These are phyloP conservation scores for Smithornis capensis DNA, from an alignment of 2,113 vertebrate species.

Conservation along the genomic window DNA sequence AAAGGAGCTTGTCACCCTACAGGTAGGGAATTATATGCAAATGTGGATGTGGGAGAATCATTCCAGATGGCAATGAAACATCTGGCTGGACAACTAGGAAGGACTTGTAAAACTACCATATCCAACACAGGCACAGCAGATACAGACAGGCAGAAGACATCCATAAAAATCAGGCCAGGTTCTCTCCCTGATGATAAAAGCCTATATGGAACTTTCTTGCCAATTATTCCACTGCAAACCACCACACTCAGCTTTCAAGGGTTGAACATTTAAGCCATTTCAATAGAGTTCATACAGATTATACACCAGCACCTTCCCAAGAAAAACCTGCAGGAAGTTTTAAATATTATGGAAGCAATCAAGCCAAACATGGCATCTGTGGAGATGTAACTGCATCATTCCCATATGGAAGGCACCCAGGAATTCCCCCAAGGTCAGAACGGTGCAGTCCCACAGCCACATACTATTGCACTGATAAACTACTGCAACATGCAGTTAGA, in stretches of 20 bases:
- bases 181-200: not conserved
- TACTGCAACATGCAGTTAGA: not conserved
- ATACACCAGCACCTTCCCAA: not conserved
- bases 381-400: not conserved
- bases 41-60: rapidly evolving
- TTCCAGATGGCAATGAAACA: not conserved
- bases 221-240: not conserved
- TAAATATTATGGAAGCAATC: not conserved
- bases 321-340: not conserved
- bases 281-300: not conserved
- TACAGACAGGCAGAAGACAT: not conserved
- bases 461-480: not conserved
- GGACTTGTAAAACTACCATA: not conserved
- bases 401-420: not conserved
- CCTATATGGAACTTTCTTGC: not conserved
- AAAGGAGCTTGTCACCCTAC: not conserved
- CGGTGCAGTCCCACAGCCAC: not conserved
- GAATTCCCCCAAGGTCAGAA: not conserved
- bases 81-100: not conserved
- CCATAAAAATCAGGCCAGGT: not conserved
- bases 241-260: not conserved
- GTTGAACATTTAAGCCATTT: not conserved
- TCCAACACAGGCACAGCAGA: not conserved
- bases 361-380: not conserved
- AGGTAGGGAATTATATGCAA: not conserved